Evolutionary conservation across 2,888 invertebrate species (phyloP).

Genomic region (Calameuta pallipes): DNA sequence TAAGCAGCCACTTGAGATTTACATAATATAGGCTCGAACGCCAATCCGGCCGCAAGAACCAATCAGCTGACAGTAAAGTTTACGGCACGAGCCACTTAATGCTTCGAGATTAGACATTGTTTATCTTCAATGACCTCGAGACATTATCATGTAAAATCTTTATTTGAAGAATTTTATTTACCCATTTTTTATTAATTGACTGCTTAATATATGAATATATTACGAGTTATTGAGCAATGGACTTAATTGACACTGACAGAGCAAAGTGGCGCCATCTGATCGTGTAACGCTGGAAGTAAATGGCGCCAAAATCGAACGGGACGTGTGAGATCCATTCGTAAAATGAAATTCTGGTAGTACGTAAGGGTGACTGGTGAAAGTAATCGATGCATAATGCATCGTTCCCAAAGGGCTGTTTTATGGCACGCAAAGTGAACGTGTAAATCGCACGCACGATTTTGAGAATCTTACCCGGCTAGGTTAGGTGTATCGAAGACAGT

Average conservation of each 20-base stretch:
- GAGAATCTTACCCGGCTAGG: neutral
- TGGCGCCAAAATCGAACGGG: neutral
- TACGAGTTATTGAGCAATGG: neutral
- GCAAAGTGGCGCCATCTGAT: neutral
- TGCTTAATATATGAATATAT: neutral
- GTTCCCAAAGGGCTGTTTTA: constrained; percentile 36
- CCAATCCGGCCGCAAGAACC: neutral
- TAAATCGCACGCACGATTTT: constrained; percentile 29
- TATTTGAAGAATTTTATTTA: neutral
- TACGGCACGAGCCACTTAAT: neutral
- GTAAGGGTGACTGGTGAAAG: constrained; percentile 19
- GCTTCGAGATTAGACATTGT: neutral
- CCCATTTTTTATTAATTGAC: neutral
- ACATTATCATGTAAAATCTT: neutral
- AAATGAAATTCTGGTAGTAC: neutral
- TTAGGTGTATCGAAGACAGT: neutral
- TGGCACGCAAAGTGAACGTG: constrained; percentile 26
- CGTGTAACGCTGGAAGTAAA: neutral
- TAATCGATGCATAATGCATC: constrained; percentile 39
- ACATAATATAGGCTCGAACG: constrained; percentile 15
- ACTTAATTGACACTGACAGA: too few relatives aligned
- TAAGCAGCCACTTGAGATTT: constrained; percentile 18
- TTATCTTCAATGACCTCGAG: neutral
- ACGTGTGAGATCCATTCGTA: neutral
- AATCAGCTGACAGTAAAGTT: neutral